These are phyloP conservation scores for Plotosus lineatus DNA, from an alignment of 2,113 vertebrate species.

Conservation along the genomic window DNA sequence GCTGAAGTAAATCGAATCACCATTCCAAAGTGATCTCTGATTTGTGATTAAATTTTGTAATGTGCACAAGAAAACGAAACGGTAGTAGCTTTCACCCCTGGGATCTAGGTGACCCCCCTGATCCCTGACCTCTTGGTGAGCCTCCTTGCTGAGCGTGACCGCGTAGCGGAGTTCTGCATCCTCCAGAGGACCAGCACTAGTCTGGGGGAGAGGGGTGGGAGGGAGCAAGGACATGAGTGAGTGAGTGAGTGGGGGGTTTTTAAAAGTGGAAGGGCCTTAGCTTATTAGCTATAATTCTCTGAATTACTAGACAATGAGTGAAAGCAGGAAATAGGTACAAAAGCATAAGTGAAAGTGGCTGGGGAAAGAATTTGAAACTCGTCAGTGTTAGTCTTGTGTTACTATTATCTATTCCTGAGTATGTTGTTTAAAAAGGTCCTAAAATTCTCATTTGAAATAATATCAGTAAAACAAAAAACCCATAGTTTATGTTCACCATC, in stretches of 20 bases:
- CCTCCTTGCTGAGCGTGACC: conserved; percentile 88
- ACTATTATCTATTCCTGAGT: background rate
- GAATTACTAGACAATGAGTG: background rate
- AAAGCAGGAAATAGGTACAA: background rate
- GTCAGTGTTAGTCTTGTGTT: background rate
- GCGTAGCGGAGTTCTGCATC: conserved; percentile 89
- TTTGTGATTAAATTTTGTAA: conserved; percentile 8
- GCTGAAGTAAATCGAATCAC: background rate
- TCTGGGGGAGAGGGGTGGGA: conserved; percentile 63
- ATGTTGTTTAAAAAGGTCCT: background rate
- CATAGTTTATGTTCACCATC: background rate
- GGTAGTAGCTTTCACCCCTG: conserved; percentile 26
- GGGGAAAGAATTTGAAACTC: background rate
- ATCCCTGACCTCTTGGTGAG: conserved; percentile 86
- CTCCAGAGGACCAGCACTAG: conserved; percentile 78
- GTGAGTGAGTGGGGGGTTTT: conserved; percentile 53
- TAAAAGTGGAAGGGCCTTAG: conserved; percentile 31
- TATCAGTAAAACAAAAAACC: background rate
- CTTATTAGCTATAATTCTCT: background rate
- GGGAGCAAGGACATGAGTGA: conserved; percentile 67
- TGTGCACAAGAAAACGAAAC: conserved; percentile 21
- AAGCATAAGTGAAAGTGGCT: background rate
- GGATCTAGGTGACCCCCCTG: conserved; percentile 48
- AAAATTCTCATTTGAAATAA: conserved; percentile 17
- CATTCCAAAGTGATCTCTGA: conserved; percentile 27